Conservation (phyloP, 2,113 vertebrate species). For the Cranoglanis bouderius region DNA sequence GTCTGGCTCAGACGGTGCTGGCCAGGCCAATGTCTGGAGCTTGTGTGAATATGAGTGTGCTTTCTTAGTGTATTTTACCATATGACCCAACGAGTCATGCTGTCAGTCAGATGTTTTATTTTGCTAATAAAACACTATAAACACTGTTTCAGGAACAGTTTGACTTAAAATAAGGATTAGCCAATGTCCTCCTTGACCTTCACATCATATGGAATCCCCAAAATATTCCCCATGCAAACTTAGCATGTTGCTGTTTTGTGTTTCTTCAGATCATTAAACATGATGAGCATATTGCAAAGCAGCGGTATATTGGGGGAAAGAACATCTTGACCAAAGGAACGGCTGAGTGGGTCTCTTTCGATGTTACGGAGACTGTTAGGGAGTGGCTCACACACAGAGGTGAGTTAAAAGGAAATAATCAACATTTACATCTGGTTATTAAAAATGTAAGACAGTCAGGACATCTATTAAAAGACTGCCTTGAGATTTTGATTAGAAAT, state of each 20-base stretch:
- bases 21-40: conserved; percentile 58
- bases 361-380: conserved; percentile 93
- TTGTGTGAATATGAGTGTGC: conserved; percentile 39
- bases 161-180: background rate
- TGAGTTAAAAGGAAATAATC: conserved; percentile 66
- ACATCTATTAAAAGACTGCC: background rate
- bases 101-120: conserved; percentile 31
- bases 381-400: conserved; percentile 94
- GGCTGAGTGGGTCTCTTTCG: conserved; percentile 92
- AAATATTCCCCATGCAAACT: background rate
- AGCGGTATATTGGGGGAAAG: conserved; percentile 92
- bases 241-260: conserved; percentile 38
- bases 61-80: conserved; percentile 44
- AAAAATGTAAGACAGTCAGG: background rate
- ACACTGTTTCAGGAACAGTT: conserved; percentile 18
- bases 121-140: conserved; percentile 25
- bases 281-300: conserved; percentile 92
- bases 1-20: conserved; percentile 72
- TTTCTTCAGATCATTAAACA: conserved; percentile 84
- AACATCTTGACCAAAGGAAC: conserved; percentile 91
- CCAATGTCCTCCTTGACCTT: conserved; percentile 12
- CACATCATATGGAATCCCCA: background rate
- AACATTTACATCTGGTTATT: background rate
- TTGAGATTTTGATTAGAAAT: background rate
- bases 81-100: conserved; percentile 24